Percentiles rank a stretch among this genome's conserved stretches.
Conservation (phyloP, 2,888 invertebrate genomes). For the Scaptomyza cyrtandrae region DNA sequence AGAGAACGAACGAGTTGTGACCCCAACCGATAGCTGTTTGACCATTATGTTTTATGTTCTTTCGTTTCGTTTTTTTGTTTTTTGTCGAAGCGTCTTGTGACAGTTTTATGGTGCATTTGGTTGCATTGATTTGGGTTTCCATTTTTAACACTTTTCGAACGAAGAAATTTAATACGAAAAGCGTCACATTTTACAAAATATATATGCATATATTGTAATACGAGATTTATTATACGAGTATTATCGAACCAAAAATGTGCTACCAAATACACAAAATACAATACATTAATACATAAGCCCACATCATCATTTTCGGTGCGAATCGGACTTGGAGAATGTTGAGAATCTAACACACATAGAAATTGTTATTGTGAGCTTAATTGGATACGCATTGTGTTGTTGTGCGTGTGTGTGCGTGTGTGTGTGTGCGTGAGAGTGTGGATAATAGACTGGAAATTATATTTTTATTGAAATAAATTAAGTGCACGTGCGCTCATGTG, state of each 20-base stretch:
- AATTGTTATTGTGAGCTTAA: constrained; percentile 59
- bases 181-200: constrained; percentile 58
- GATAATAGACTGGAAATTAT: constrained; percentile 75
- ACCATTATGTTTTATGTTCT: constrained; percentile 71
- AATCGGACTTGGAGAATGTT: constrained; percentile 25
- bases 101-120: constrained; percentile 72
- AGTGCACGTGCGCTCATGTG: constrained; percentile 77
- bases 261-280: constrained; percentile 1
- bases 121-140: constrained; percentile 70
- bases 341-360: constrained; percentile 30
- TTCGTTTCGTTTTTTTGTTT: constrained; percentile 4
- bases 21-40: constrained; percentile 40
- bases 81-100: constrained; percentile 44
- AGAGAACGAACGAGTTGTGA: constrained; percentile 48
- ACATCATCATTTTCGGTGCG: constrained; percentile 71
- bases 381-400: constrained; percentile 63
- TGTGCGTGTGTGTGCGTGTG: constrained; percentile 31
- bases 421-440: constrained; percentile 62
- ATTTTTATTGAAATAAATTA: constrained; percentile 80
- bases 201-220: constrained; percentile 71
- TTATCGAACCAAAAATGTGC: constrained; percentile 49
- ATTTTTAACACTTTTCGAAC: constrained; percentile 57
- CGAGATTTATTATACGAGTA: constrained; percentile 72
- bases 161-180: constrained; percentile 71
- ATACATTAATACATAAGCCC: constrained; percentile 49